These are phyloP conservation scores for Trisateles emortualis DNA, from an alignment of 2,888 invertebrate genomes.

Conservation along the genomic window DNA sequence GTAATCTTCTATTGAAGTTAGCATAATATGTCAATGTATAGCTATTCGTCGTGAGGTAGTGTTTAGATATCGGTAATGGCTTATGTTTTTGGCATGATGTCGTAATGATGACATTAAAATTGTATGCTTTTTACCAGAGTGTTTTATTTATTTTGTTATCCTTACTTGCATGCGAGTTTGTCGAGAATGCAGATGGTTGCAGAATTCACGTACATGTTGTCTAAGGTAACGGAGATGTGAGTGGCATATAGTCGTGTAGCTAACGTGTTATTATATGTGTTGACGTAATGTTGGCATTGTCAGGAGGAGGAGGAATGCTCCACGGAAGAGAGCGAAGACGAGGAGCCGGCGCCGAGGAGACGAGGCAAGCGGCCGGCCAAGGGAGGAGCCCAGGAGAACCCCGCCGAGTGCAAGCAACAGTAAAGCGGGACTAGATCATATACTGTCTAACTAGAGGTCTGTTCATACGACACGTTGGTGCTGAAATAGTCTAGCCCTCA, in stretches of 20 bases:
- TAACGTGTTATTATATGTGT: constrained; percentile 33
- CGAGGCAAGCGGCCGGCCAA: constrained; percentile 72
- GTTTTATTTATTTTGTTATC: constrained; percentile 78
- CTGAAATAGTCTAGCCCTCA: constrained; percentile 42
- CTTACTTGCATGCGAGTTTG: constrained; percentile 74
- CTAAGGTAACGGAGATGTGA: constrained; percentile 43
- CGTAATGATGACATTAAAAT: constrained; percentile 82
- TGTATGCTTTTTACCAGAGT: constrained; percentile 83
- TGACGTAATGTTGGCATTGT: constrained; percentile 45
- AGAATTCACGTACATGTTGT: constrained; percentile 73
- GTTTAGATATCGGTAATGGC: constrained; percentile 71
- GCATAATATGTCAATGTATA: constrained; percentile 68
- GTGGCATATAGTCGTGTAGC: constrained; percentile 1
- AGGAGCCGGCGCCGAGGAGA: constrained; percentile 79
- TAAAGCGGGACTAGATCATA: constrained; percentile 64
- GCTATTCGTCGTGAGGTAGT: constrained; percentile 71
- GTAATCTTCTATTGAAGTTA: constrained; percentile 80
- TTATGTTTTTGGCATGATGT: constrained; percentile 83
- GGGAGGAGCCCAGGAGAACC: constrained; percentile 63
- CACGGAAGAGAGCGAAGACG: constrained; percentile 88
- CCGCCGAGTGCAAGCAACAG: constrained; percentile 92
- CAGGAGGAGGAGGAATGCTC: constrained; percentile 84
- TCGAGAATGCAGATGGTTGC: constrained; percentile 79
- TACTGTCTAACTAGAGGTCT: constrained; percentile 37
- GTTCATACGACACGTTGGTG: constrained; percentile 40